These are phyloP conservation scores for Phoeniculus purpureus DNA, from an alignment of 2,797 vertebrate genomes.

Conservation along the genomic window DNA sequence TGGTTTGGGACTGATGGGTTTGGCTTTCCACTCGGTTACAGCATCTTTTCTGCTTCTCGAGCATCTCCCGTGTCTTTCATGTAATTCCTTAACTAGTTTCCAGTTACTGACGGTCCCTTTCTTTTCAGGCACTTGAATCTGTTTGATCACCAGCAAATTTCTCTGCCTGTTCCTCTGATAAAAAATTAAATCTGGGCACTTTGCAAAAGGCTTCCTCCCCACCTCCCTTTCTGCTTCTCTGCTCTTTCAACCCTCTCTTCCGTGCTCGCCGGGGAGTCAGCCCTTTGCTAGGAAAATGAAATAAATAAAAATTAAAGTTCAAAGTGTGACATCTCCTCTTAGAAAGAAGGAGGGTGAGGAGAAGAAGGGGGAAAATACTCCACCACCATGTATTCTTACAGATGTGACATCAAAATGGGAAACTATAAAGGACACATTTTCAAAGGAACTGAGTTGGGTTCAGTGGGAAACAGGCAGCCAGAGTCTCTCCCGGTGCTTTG, in stretches of 20 bases:
- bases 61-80: conserved; percentile 34
- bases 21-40: conserved; percentile 13
- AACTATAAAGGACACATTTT: conserved; percentile 67
- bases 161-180: conserved; percentile 63
- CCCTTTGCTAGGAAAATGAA: not conserved
- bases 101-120: conserved; percentile 2
- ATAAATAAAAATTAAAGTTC: conserved; percentile 61
- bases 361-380: not conserved
- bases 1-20: conserved; percentile 25
- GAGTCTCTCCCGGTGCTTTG: conserved; percentile 2
- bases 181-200: conserved; percentile 67
- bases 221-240: not conserved
- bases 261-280: not conserved
- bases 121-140: conserved; percentile 60
- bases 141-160: conserved; percentile 74
- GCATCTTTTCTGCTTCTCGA: not conserved
- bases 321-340: conserved; percentile 61
- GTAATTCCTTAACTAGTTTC: conserved; percentile 62
- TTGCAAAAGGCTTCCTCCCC: conserved; percentile 49
- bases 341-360: conserved; percentile 61
- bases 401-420: conserved; percentile 72
- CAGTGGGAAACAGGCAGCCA: not conserved
- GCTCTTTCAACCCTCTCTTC: conserved; percentile 12
- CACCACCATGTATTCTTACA: conserved; percentile 59
- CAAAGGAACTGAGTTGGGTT: conserved; percentile 58